Evolutionary conservation across 2,888 invertebrate species (phyloP), one percentile per base, ranked within the genome.

Genomic region (Chaetogeoica ovagalla): DNA sequence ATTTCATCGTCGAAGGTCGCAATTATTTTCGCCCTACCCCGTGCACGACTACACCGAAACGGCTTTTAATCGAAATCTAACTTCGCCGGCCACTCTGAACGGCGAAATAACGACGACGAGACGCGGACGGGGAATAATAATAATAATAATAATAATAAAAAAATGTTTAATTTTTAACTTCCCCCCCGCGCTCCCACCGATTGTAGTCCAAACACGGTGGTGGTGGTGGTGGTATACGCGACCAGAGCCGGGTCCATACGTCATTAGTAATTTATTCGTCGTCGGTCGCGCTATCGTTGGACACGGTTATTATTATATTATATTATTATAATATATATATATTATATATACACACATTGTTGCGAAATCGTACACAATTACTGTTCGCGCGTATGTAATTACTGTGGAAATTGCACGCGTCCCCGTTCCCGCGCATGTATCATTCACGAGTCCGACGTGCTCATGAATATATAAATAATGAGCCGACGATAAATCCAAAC

Each of bases 381-480:
- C 55, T 21, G 30, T 39, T 6, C 4, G 43, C 43, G 43, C 43
- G 21, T 19, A n/a, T 19, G 75, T 57, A 57, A 75, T 75, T 59
- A 75, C 57, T 75, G 39, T 57, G 7, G 37, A 66, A 17, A 75
- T 66, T 66, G 23, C 57, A 17, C 11, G 37, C n/a, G 72, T 57
- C 9, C 43, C 13, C 72, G 48, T 39, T 7, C 62, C 2, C 15
- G 48, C 63, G 63, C 63, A 30, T 30, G 30, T 30, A 73, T 73
- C 73, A 63, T 73, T 63, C 73, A 5, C 63, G 17, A 13, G 30
- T 2, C 30, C 23, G 21, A 23, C 65, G 57, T 57, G 43, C 63
- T 13, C 17, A 62, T 77, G 68, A 77, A 77, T 77, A 69, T 77
- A n/a, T 77, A 77, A 48, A 77, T 77, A 77, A 69, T 52, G 76